Percentiles rank a stretch among this genome's conserved stretches.
phyloP scores from a whole-genome alignment of 92 coral and sea anemone species.

The Muricea muricata region DNA sequence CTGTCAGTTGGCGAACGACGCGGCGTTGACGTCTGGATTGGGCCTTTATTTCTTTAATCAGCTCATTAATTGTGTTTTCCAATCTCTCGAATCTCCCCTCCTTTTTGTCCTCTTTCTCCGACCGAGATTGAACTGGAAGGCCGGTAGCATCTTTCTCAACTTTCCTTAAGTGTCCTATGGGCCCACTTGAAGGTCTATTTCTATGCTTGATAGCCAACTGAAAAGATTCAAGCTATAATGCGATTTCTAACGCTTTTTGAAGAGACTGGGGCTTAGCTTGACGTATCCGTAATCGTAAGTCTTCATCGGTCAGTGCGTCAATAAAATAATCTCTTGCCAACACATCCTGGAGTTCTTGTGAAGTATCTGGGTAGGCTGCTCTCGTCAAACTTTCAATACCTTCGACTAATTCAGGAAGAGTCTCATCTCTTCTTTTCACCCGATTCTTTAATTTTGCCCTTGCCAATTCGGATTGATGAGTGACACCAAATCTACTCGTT shows the following conservation, averaged over 20 bases:
- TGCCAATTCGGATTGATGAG: slow-evolving; percentile 52
- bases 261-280: slow-evolving; percentile 39
- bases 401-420: slow-evolving; percentile 43
- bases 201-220: slow-evolving; percentile 10
- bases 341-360: slow-evolving; percentile 11
- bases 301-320: slow-evolving; percentile 18
- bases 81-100: not conserved
- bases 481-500: slow-evolving; percentile 39
- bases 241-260: slow-evolving; percentile 39
- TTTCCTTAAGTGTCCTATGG: not conserved
- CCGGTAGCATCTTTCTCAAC: not conserved
- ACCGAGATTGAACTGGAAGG: no score
- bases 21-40: not conserved
- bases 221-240: slow-evolving; percentile 26
- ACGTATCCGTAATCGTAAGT: slow-evolving; percentile 35
- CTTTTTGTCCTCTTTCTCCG: not conserved
- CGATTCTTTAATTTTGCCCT: slow-evolving; percentile 35
- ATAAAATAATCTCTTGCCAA: slow-evolving; percentile 22
- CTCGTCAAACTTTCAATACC: slow-evolving; percentile 10
- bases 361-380: slow-evolving; percentile 37
- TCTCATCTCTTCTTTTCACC: slow-evolving; percentile 17
- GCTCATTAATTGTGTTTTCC: not conserved
- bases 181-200: not conserved
- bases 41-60: not conserved
- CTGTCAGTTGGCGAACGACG: not conserved